These are phyloP conservation scores for Anoplolepis gracilipes DNA, from an alignment of 1,140 invertebrate genomes.

Conservation along the genomic window DNA sequence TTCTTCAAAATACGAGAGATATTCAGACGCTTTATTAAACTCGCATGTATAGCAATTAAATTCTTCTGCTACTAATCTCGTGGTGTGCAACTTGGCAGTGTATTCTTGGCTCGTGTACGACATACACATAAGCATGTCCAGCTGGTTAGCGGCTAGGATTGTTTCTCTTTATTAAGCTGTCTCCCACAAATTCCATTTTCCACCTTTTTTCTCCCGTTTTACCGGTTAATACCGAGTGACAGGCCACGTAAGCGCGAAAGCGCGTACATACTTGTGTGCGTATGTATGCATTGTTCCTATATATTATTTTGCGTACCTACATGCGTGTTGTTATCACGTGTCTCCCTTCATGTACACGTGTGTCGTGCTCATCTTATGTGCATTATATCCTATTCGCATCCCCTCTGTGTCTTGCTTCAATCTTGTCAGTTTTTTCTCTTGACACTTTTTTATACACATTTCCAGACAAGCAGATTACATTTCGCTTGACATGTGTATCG, in stretches of 20 bases:
- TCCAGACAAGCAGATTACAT: constrained; percentile 24
- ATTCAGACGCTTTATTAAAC: neutral
- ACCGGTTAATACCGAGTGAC: constrained; percentile 36
- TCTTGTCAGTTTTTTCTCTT: constrained; percentile 14
- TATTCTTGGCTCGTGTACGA: neutral
- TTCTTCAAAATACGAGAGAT: neutral
- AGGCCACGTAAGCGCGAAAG: constrained; percentile 32
- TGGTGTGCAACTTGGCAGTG: neutral
- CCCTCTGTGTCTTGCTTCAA: neutral
- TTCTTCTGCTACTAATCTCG: neutral
- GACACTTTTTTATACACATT: constrained; percentile 15
- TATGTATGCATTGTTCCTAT: neutral
- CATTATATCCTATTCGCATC: constrained; percentile 45
- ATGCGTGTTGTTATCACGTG: neutral
- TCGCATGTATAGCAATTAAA: constrained; percentile 19
- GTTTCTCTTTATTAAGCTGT: constrained; percentile 65
- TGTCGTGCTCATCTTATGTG: too few species aligned
- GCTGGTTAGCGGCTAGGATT: constrained; percentile 2
- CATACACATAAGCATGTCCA: neutral
- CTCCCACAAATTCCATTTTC: constrained; percentile 52
- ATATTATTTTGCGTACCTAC: neutral
- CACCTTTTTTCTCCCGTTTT: constrained; percentile 24
- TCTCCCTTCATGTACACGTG: neutral
- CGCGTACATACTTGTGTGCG: neutral
- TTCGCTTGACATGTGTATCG: neutral